Percentiles rank a stretch among this genome's conserved stretches.
Conservation (phyloP, 1,140 invertebrate species). For the Cydia strobilella region DNA sequence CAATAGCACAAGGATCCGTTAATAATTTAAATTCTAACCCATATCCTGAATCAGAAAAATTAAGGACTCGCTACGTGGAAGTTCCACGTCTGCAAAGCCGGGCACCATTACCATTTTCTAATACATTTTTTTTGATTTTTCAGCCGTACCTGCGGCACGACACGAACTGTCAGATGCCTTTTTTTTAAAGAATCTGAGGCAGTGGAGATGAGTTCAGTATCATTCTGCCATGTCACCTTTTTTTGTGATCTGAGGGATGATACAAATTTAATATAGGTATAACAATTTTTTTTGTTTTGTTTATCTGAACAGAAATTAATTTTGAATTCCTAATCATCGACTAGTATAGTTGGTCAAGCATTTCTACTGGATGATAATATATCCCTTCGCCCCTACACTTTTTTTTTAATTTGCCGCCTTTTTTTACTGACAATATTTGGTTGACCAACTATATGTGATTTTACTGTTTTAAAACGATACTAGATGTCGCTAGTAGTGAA, state of each 20-base stretch:
- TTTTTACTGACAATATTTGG: no score
- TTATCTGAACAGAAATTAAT: no score
- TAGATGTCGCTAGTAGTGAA: background rate
- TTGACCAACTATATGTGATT: no score
- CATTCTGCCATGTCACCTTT: background rate
- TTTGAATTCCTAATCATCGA: no score
- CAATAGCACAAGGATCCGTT: background rate
- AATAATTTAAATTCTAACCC: background rate
- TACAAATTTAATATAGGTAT: no score
- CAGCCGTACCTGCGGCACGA: slow-evolving; percentile 9
- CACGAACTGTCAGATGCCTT: background rate
- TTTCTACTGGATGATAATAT: no score
- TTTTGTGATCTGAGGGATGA: background rate
- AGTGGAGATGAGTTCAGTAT: background rate
- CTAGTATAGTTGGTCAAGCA: no score
- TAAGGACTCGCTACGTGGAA: background rate
- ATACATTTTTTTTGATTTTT: slow-evolving; percentile 24
- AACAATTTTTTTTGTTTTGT: background rate
- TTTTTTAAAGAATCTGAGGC: background rate
- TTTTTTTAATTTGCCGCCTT: no score
- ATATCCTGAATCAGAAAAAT: background rate
- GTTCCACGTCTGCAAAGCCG: slow-evolving; percentile 27
- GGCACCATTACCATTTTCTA: slow-evolving; percentile 29
- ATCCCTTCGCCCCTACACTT: no score
- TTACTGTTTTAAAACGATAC: background rate